A percentile compares a stretch with the other conserved stretches of the same genome.
Conservation (phyloP, 30 jellyfish, hydroid and myxozoan species). For the Hydractinia echinata region DNA sequence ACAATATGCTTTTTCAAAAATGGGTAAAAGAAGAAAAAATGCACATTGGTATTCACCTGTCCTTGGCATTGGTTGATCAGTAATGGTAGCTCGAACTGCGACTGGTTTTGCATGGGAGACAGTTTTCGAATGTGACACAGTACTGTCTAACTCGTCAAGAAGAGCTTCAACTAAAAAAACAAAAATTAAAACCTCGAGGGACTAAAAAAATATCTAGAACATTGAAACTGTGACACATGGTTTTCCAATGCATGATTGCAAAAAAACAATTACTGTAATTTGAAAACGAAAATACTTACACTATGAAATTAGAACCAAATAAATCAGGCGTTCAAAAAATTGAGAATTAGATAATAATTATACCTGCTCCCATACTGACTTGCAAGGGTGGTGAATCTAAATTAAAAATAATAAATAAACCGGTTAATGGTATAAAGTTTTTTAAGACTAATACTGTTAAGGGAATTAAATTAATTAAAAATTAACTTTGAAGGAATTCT, state of each 20-base stretch:
- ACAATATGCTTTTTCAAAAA: too few relatives aligned
- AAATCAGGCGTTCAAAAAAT: background rate
- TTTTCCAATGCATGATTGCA: too few relatives aligned
- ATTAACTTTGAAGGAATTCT: too few relatives aligned
- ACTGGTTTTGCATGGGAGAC: conserved; percentile 29
- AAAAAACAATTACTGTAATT: too few relatives aligned
- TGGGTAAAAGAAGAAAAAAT: too few relatives aligned
- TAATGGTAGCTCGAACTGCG: conserved; percentile 34
- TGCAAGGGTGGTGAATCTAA: conserved; percentile 18
- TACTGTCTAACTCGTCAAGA: conserved; percentile 81
- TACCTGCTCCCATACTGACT: conserved; percentile 24
- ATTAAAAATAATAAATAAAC: background rate
- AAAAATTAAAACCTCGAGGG: background rate
- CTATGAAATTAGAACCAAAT: background rate
- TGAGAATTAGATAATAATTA: background rate
- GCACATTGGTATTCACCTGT: conserved; percentile 23
- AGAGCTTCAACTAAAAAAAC: conserved; percentile 81
- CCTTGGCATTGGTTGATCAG: conserved; percentile 38
- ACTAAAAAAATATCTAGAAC: background rate
- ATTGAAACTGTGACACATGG: too few relatives aligned
- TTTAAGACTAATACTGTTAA: too few relatives aligned
- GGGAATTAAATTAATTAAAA: too few relatives aligned
- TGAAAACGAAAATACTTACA: background rate
- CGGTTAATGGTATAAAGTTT: too few relatives aligned
- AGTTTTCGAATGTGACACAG: conserved; percentile 78